Evolutionary conservation across 2,113 vertebrate genomes (phyloP), one percentile per base, ranked within the genome.

Genomic region (Tamias sibiricus): DNA sequence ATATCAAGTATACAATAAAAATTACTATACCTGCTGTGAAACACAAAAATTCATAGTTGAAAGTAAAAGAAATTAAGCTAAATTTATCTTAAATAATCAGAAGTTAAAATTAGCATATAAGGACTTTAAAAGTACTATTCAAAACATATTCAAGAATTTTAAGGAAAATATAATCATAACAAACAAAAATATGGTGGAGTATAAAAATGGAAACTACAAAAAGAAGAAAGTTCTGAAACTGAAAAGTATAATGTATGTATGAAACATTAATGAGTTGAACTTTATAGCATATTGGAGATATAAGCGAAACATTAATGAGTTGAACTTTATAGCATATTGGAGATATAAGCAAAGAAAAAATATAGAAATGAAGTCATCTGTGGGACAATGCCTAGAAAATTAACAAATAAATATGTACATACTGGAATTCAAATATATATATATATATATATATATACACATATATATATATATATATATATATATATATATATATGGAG

Each of bases 151-250:
- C 1, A 64, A 54, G 19, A 22, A 64, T 12, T 69, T 76, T 47
- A 71, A 86, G 44, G 16, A 87, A 91, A 95, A 87, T 44, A 42
- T 3, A 76, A 42, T 47, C 24, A 82, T 28, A 37, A 74, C 10
- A 28, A 76, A 54, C 90, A 64, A 87, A 93, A 90, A n/a, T 40
- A 52, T 26, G 12, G 4, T 10, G 4, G 12, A 35, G 13, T 20
- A 64, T 26, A 75, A 28, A 92, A 94, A 82, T 68, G 68, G 28
- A 82, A 87, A 84, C 44, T 44, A 92, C n/a, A n/a, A 42, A 71
- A 92, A 89, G n/a, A 85, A 37, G 6, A 66, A 64, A 62, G 1
- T 86, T 93, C 35, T 59, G 62, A 32, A 82, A 77, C 10, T 42
- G 26, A 12, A 86, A 94, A 42, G 66, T 76, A 69, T 32, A 40